A percentile compares a stretch with the other conserved stretches of the same genome.
Evolutionary conservation across 35 echinoderm and acorn worm genomes (phyloP).

Genomic region (Strongylocentrotus purpuratus): DNA sequence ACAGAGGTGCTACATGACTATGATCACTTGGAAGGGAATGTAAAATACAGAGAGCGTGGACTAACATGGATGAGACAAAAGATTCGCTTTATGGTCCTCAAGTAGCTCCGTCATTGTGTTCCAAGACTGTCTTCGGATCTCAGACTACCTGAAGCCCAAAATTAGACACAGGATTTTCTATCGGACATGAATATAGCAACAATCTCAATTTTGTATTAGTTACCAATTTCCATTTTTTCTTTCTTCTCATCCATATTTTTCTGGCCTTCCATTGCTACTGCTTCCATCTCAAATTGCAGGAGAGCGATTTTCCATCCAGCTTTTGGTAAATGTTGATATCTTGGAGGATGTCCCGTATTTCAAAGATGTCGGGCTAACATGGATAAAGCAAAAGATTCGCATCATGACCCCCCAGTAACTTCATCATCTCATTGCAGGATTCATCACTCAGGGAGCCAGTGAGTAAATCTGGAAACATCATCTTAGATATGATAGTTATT

Average conservation of each 20-base stretch:
- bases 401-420: neutral
- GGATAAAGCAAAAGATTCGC: neutral
- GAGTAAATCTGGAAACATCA: too few relatives aligned
- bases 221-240: too few relatives aligned
- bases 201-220: too few relatives aligned
- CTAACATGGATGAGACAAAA: constrained; percentile 9
- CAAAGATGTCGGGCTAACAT: neutral
- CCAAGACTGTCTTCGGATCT: neutral
- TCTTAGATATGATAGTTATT: too few relatives aligned
- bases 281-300: neutral
- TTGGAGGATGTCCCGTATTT: neutral
- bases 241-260: neutral
- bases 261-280: neutral
- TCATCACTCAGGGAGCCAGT: too few relatives aligned
- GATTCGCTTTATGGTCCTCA: neutral
- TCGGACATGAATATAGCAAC: too few relatives aligned
- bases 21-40: neutral
- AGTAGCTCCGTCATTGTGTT: neutral
- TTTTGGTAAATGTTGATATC: neutral
- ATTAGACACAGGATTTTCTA: too few relatives aligned
- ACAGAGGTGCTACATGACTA: neutral
- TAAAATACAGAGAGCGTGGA: neutral
- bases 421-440: neutral
- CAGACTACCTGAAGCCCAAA: too few relatives aligned
- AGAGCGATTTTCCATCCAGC: neutral